Evolutionary conservation across 2,888 invertebrate genomes (phyloP).

Genomic region (Keiferia lycopersicella): DNA sequence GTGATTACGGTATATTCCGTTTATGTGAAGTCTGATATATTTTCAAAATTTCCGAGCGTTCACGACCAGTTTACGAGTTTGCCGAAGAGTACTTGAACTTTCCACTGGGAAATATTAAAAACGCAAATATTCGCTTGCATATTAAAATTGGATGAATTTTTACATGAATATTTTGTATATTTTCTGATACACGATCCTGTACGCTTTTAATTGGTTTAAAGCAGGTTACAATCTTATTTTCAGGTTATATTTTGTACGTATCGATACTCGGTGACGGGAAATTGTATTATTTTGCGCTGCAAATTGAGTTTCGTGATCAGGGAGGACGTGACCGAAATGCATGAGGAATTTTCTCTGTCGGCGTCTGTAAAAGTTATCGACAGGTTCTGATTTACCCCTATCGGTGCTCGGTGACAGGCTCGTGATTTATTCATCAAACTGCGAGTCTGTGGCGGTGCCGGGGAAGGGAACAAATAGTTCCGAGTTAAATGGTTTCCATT

Average conservation of each 20-base stretch:
- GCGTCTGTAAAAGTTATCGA: not conserved
- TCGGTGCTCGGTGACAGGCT: not conserved
- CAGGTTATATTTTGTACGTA: conserved; percentile 43
- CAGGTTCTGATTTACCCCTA: conserved; percentile 9
- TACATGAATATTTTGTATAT: conserved; percentile 11
- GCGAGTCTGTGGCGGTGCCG: not conserved
- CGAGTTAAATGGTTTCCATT: too few species aligned
- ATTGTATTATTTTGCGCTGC: conserved; percentile 65
- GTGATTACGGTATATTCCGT: conserved; percentile 41
- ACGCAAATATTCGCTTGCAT: conserved; percentile 8
- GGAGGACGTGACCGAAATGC: conserved; percentile 49
- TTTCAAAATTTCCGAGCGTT: conserved; percentile 2
- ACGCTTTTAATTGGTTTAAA: conserved; percentile 52
- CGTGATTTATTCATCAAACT: conserved; percentile 1
- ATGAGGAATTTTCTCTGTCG: conserved; percentile 8
- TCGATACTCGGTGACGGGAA: conserved; percentile 61
- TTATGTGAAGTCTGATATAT: conserved; percentile 30
- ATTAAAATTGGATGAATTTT: not conserved
- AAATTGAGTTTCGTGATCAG: conserved; percentile 64
- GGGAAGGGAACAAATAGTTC: too few species aligned
- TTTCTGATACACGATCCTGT: conserved; percentile 35
- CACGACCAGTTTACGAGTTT: conserved; percentile 7
- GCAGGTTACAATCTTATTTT: conserved; percentile 62
- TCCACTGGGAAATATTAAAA: conserved; percentile 4
- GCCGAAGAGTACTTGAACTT: not conserved